phyloP scores from a whole-genome alignment of 2,113 vertebrate species.

The Eptesicus fuscus region DNA sequence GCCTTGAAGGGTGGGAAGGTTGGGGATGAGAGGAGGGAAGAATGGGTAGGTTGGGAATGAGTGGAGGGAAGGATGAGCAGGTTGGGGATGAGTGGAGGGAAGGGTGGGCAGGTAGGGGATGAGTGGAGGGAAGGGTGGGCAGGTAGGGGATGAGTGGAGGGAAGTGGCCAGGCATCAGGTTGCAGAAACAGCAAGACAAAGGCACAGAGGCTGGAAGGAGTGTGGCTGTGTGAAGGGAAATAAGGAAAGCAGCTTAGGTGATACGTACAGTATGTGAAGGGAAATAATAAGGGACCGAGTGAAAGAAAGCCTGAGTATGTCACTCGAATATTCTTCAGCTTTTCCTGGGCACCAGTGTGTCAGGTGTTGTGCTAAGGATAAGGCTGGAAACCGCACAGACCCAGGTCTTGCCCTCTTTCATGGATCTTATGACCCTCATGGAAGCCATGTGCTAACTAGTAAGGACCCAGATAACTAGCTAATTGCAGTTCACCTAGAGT shows the following conservation, averaged over 20 bases:
- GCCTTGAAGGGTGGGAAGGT: background rate
- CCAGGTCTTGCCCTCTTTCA: background rate
- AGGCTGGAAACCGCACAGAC: background rate
- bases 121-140: too few species aligned
- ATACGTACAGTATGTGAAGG: fast-evolving
- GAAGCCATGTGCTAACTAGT: background rate
- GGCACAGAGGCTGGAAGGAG: background rate
- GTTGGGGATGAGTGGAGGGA: too few species aligned
- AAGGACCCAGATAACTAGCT: background rate
- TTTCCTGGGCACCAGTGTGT: background rate
- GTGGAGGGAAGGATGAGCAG: too few species aligned
- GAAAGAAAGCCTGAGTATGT: background rate
- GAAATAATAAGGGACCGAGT: background rate
- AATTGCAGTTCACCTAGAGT: background rate
- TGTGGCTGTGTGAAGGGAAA: background rate
- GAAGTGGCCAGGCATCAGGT: fast-evolving
- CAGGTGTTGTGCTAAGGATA: background rate
- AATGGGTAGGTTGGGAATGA: too few species aligned
- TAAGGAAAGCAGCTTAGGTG: background rate
- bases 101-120: too few species aligned
- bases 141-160: too few species aligned
- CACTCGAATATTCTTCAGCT: background rate
- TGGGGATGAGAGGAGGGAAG: too few species aligned
- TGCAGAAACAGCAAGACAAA: background rate
- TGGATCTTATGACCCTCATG: background rate